Percentiles rank a stretch among this genome's conserved stretches.
phyloP scores from a whole-genome alignment of 2,888 invertebrate species.

The Trachelus stipa region DNA sequence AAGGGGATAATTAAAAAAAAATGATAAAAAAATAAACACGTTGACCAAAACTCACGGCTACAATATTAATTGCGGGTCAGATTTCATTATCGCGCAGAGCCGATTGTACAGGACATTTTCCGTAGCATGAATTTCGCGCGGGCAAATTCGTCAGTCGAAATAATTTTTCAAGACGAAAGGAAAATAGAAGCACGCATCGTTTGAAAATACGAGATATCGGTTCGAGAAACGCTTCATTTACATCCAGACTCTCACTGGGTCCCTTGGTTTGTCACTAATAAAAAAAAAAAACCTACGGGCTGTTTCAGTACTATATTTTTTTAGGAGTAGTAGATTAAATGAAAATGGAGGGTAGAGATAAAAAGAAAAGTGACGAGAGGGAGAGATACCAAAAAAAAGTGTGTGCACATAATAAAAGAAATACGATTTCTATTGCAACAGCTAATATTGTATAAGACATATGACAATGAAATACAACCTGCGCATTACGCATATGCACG shows the following conservation, averaged over 20 bases:
- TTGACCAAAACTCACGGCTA: neutral
- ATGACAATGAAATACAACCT: constrained; percentile 19
- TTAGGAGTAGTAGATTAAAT: constrained; percentile 18
- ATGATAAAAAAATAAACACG: neutral
- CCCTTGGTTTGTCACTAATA: neutral
- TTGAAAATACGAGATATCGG: neutral
- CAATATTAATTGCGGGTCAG: neutral
- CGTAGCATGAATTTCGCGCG: neutral
- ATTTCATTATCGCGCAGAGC: neutral
- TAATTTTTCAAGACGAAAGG: neutral
- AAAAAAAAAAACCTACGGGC: constrained; percentile 9
- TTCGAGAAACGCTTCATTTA: constrained; percentile 9
- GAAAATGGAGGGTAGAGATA: neutral
- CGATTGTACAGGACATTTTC: neutral
- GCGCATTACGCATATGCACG: constrained; percentile 15
- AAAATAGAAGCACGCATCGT: neutral
- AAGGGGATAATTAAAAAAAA: neutral
- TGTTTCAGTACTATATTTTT: constrained; percentile 22
- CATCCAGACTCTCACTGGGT: constrained; percentile 2
- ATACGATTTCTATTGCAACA: constrained; percentile 21
- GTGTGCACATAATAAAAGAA: constrained; percentile 16
- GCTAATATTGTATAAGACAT: constrained; percentile 19
- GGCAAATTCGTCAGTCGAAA: constrained; percentile 2
- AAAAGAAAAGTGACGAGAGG: neutral
- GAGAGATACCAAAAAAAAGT: constrained; percentile 5